These are phyloP conservation scores for Peromyscus leucopus DNA, from an alignment of 2,113 vertebrate genomes.

Conservation along the genomic window DNA sequence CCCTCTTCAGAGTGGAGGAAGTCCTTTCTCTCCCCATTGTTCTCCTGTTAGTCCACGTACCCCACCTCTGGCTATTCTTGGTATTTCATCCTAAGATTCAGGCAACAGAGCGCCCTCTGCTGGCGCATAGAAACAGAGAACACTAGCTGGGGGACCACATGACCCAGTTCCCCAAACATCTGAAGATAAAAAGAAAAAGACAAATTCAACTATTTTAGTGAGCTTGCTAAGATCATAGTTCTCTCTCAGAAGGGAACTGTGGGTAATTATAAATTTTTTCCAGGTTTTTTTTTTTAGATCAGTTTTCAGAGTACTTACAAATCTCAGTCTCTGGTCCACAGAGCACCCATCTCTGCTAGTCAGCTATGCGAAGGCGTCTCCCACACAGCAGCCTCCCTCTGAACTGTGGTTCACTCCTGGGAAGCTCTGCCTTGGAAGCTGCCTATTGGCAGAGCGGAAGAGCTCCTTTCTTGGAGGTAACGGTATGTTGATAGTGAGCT, in stretches of 20 bases:
- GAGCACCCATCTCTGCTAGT: not conserved
- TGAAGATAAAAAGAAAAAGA: not conserved
- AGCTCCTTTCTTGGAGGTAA: not conserved
- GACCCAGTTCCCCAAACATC: not conserved
- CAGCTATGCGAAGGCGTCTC: not conserved
- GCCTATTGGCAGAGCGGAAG: not conserved
- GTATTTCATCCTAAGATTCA: not conserved
- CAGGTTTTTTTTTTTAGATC: not conserved
- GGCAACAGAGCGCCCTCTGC: not conserved
- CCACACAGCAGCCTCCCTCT: not conserved
- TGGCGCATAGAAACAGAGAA: not conserved
- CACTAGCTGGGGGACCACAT: not conserved
- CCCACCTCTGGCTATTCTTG: not conserved
- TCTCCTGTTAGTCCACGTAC: not conserved
- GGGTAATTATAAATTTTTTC: not conserved
- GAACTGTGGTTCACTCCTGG: not conserved
- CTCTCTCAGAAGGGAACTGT: slow-evolving; percentile 15
- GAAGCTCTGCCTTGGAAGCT: not conserved
- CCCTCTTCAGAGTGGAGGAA: not conserved
- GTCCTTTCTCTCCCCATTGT: too few relatives aligned
- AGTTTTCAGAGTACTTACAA: not conserved
- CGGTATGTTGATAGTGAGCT: not conserved
- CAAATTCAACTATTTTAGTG: not conserved
- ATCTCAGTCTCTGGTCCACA: too few relatives aligned
- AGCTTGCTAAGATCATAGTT: not conserved